Evolutionary conservation across 2,797 vertebrate genomes (phyloP).

Genomic region (Pipistrellus nathusii): DNA sequence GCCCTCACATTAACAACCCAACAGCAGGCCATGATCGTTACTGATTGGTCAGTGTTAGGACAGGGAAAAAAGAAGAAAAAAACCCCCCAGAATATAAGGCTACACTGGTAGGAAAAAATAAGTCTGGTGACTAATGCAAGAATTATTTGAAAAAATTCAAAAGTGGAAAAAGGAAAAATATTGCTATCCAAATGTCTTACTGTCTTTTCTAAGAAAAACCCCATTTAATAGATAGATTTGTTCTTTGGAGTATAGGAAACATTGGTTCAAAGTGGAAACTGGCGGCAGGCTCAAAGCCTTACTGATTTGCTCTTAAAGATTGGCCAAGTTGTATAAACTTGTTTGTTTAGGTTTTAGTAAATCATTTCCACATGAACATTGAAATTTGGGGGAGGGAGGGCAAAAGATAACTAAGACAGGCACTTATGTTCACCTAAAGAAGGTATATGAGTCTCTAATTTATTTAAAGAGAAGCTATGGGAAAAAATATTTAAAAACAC

Average conservation of each 20-base stretch:
- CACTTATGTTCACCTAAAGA: conserved; percentile 17
- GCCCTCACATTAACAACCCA: too few relatives aligned
- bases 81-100: too few relatives aligned
- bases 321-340: not conserved
- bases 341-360: conserved; percentile 35
- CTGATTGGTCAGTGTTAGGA: not conserved
- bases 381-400: not conserved
- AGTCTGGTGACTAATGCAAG: not conserved
- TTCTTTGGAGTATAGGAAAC: not conserved
- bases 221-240: not conserved
- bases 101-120: conserved; percentile 15
- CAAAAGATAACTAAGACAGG: not conserved
- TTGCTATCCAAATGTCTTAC: not conserved
- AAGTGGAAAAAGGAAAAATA: conserved; percentile 12
- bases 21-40: too few relatives aligned
- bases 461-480: not conserved
- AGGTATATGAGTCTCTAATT: not conserved
- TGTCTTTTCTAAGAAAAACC: not conserved
- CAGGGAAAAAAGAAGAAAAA: not conserved
- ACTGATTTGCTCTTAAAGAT: not conserved
- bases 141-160: not conserved
- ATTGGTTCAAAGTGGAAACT: not conserved
- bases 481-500: not conserved
- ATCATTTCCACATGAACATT: not conserved
- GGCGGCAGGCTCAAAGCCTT: not conserved